Evolutionary conservation across 2,113 vertebrate genomes (phyloP).

Genomic region (Donacobius atricapilla): DNA sequence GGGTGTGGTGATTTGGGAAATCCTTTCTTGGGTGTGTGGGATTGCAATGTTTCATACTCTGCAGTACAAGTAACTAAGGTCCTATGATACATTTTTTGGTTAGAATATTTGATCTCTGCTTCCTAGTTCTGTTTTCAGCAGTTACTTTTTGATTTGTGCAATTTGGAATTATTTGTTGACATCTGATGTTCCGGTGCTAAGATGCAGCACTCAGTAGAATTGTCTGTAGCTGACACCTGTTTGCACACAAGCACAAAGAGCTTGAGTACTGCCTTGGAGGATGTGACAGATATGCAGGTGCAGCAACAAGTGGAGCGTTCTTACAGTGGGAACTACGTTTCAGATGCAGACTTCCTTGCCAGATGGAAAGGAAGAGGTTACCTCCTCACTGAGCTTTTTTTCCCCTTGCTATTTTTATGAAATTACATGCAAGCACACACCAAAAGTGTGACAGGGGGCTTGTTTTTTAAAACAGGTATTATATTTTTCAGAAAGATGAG

Average conservation of each 20-base stretch:
- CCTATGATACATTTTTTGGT: not conserved
- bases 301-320: not conserved
- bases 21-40: accelerated
- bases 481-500: not conserved
- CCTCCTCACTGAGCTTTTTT: not conserved
- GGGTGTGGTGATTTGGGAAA: not conserved
- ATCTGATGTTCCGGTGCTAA: not conserved
- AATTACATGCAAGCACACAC: not conserved
- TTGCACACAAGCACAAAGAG: not conserved
- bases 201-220: not conserved
- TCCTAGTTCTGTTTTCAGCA: not conserved
- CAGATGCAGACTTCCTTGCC: not conserved
- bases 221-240: not conserved
- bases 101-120: not conserved
- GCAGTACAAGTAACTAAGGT: not conserved
- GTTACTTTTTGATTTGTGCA: not conserved
- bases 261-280: not conserved
- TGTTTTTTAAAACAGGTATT: not conserved
- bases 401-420: not conserved
- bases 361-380: not conserved
- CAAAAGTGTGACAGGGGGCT: not conserved
- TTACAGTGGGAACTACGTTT: not conserved
- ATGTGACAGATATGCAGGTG: not conserved
- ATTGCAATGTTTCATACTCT: not conserved
- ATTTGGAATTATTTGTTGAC: not conserved